Evolutionary conservation across 2,797 vertebrate genomes (phyloP), one percentile per base, ranked within the genome.

Genomic region (Phataginus tetradactyla): DNA sequence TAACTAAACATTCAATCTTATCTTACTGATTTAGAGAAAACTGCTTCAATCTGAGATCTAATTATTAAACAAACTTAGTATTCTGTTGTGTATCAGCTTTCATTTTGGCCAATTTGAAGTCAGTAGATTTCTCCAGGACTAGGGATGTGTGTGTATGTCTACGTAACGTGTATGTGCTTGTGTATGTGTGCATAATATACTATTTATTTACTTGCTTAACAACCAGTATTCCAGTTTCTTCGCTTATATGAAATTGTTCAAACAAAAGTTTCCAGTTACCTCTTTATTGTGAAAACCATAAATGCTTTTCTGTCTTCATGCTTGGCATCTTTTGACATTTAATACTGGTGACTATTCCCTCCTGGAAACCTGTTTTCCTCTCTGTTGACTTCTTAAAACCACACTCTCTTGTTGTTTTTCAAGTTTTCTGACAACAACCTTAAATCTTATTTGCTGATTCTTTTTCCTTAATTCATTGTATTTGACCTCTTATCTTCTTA

Each of bases 321-420:
- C 78, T 37, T 74, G 51, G 39, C 14, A 29, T 81, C 8, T 90
- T 66, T 71, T 55, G 29, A 10, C 25, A 55, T 63, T 80, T 84
- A 49, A n/a, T 53, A 23, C 12, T 78, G 34, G 21, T 18, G 49
- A 45, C 32, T 39, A 45, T 27, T 59, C 5, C 45, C 53, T 71
- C 51, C 7, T 21, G 29, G 37, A 92, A 91, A 72, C 32, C 39
- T 42, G 14, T 51, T 74, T 93, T 93, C 74, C 45, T 66, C 37
- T 61, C 42, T 2, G 21, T 61, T 59, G 27, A 5, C 34, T 87
- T 61, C 39, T 61, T 74, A 74, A 66, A 93, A 61, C 15, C 15
- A 74, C 9, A 55, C 18, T 86, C 10, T 42, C 29, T 37, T 84
- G 14, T 87, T 91, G 0, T 18, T 92, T 95, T 66, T n/a, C 39